Evolutionary conservation across 2,888 invertebrate species (phyloP).

Genomic region (Philhelius pedissequus): DNA sequence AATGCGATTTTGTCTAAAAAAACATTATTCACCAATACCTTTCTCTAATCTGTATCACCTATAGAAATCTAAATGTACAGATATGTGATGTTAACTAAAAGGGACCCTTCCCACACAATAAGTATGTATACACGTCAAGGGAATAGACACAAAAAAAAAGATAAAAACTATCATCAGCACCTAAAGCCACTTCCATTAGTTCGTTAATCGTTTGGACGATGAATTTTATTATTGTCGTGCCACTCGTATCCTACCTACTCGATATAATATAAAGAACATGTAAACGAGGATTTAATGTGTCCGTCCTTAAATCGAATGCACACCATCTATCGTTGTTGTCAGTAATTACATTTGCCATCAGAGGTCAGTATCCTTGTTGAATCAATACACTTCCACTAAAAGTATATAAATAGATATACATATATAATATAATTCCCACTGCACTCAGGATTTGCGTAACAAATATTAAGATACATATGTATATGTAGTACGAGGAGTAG

Average conservation of each 20-base stretch:
- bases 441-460: conserved; percentile 11
- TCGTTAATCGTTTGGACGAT: conserved; percentile 26
- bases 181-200: conserved; percentile 32
- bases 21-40: not conserved
- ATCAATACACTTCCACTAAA: not conserved
- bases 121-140: conserved; percentile 25
- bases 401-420: not conserved
- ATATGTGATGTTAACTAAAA: conserved; percentile 15
- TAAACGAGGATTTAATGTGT: conserved; percentile 57
- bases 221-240: conserved; percentile 8
- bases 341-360: conserved; percentile 45
- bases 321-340: not conserved
- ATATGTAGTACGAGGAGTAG: too few species aligned
- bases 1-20: not conserved
- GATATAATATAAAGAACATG: conserved; percentile 43
- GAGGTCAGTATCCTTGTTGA: conserved; percentile 61
- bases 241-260: conserved; percentile 9
- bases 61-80: conserved; percentile 22
- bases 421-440: not conserved
- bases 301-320: conserved; percentile 23
- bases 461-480: not conserved
- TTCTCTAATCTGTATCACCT: conserved; percentile 19
- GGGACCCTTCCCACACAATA: conserved; percentile 12
- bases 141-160: not conserved
- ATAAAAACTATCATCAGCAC: conserved; percentile 4